Evolutionary conservation across 2,113 vertebrate species (phyloP).

Genomic region (Chionomys nivalis): DNA sequence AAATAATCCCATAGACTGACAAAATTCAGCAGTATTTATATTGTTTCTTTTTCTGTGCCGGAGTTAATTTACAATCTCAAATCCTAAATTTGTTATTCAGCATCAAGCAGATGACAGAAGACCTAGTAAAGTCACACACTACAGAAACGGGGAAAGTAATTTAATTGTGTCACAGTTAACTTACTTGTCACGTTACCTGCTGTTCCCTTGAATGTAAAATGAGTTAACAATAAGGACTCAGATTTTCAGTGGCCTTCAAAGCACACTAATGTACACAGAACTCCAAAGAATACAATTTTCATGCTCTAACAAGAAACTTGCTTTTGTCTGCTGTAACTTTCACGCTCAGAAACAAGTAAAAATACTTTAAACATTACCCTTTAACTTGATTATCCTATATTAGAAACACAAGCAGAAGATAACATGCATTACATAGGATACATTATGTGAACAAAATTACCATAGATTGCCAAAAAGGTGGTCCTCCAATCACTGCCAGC

Average conservation of each 20-base stretch:
- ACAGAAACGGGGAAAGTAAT: slow-evolving; percentile 30
- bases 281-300: not conserved
- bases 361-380: slow-evolving; percentile 30
- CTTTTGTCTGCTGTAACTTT: not conserved
- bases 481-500: slow-evolving; percentile 98
- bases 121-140: not conserved
- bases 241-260: slow-evolving; percentile 37
- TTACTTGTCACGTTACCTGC: not conserved
- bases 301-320: not conserved
- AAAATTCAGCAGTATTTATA: slow-evolving; percentile 44
- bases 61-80: not conserved
- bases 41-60: not conserved
- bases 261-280: not conserved
- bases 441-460: slow-evolving; percentile 89
- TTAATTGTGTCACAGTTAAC: slow-evolving; percentile 21
- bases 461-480: slow-evolving; percentile 98
- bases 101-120: slow-evolving; percentile 17
- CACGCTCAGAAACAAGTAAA: slow-evolving; percentile 43
- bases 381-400: slow-evolving; percentile 9
- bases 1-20: not conserved
- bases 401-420: slow-evolving; percentile 70
- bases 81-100: not conserved
- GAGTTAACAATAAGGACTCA: slow-evolving; percentile 17
- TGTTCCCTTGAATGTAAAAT: slow-evolving; percentile 44
- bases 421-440: slow-evolving; percentile 75